Evolutionary conservation across 2,888 invertebrate species (phyloP), one percentile per base, ranked within the genome.

Genomic region (Cantharis flavilabris): DNA sequence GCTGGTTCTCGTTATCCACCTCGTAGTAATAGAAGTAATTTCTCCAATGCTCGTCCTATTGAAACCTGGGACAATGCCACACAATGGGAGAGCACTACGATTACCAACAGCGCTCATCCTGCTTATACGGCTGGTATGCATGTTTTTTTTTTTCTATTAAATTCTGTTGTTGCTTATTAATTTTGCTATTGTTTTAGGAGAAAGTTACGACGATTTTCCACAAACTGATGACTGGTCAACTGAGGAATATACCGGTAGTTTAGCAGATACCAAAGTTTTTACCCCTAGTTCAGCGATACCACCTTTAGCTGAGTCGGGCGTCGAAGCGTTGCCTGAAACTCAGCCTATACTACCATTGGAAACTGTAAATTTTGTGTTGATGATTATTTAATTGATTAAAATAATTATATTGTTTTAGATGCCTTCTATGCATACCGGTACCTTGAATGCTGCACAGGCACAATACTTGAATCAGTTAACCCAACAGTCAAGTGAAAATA

Each of bases 221-320:
- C 86, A 86, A n/a, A 82, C 89, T 33, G 91, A 90, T 81, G 91
- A 91, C 79, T 93, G 93, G 93, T 92, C 86, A 90, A 86, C 88
- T 85, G 97, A 98, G 88, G 98, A 98, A 87, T 98, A 98, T 91
- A 96, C 97, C 63, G 98, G 98, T 73, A 97, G 97, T 83, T 91
- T 98, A 79, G 95, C 96, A 80, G 98, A 98, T 87, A 97, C 96
- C 70, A 98, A 98, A 91, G 97, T 98, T 76, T 96, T 96, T 86
- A 95, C 95, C 64, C 93, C 95, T 11, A 94, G 94, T 84, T 90
- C 89, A 71, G 86, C 85, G 71, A 83, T 88, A 18, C 86, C 88
- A 64, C 76, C 83, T 69, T 73, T 78, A 18, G 65, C 75, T 30
- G 74, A 75, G 16, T 49, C 63, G 18, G 64, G 69, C 10, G 62